Percentiles rank a stretch among this genome's conserved stretches.
These are phyloP conservation scores for Fundulus diaphanus DNA, from an alignment of 2,797 vertebrate genomes.

Conservation along the genomic window DNA sequence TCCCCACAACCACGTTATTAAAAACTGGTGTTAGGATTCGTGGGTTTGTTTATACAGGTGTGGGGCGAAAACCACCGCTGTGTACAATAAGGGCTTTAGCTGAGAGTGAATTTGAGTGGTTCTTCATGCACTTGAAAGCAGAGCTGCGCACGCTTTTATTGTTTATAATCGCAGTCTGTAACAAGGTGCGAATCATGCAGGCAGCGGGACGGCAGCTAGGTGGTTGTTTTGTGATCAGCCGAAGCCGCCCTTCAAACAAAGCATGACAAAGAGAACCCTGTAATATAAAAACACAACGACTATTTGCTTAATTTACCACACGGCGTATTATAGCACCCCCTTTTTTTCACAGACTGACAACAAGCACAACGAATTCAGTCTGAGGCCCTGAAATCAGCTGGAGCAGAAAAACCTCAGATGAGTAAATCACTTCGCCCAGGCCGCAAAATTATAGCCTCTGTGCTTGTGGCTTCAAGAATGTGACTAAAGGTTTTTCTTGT, in stretches of 20 bases:
- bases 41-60: slow-evolving; percentile 56
- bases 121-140: slow-evolving; percentile 42
- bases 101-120: slow-evolving; percentile 40
- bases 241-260: slow-evolving; percentile 1
- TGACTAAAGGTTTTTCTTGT: slow-evolving; percentile 79
- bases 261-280: slow-evolving; percentile 4
- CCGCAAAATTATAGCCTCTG: slow-evolving; percentile 82
- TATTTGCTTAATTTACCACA: slow-evolving; percentile 33
- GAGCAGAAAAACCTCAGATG: slow-evolving; percentile 67
- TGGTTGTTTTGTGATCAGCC: slow-evolving; percentile 18
- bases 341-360: slow-evolving; percentile 42
- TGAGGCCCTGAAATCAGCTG: slow-evolving; percentile 55
- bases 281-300: slow-evolving; percentile 1
- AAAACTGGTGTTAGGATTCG: slow-evolving; percentile 50
- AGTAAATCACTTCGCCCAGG: slow-evolving; percentile 66
- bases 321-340: background rate
- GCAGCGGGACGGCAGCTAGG: slow-evolving; percentile 11
- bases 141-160: slow-evolving; percentile 29
- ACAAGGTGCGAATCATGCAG: slow-evolving; percentile 30
- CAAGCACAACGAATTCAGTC: slow-evolving; percentile 45
- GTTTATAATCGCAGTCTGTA: slow-evolving; percentile 42
- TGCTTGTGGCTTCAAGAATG: slow-evolving; percentile 78
- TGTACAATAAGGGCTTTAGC: slow-evolving; percentile 59
- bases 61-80: slow-evolving; percentile 38
- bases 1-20: slow-evolving; percentile 42